Evolutionary conservation across 2,888 invertebrate species (phyloP).

Genomic region (Pasiphila rectangulata): DNA sequence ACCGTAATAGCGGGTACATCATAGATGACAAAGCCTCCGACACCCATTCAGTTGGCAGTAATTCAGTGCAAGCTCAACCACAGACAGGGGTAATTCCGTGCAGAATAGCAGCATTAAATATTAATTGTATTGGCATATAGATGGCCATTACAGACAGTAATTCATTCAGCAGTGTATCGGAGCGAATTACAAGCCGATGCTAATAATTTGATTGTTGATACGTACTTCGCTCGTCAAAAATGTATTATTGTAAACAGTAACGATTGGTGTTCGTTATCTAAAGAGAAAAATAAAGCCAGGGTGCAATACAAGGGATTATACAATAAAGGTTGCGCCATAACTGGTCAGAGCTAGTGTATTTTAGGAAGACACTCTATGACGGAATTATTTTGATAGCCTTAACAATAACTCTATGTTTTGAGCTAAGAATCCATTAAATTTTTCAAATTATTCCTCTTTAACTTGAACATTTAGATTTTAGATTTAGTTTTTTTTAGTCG

Average conservation of each 20-base stretch:
- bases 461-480: no score
- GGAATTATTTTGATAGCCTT: no score
- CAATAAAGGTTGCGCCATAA: constrained; percentile 21
- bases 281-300: constrained; percentile 22
- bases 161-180: constrained; percentile 52
- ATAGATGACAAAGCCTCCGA: constrained; percentile 53
- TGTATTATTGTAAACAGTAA: constrained; percentile 14
- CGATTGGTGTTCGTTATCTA: constrained; percentile 11
- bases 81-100: constrained; percentile 68
- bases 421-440: no score
- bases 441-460: no score
- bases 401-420: no score
- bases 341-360: no score
- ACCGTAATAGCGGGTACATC: constrained; percentile 35
- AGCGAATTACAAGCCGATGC: constrained; percentile 49
- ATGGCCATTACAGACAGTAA: constrained; percentile 64
- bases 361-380: no score
- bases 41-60: constrained; percentile 63
- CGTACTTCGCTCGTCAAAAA: constrained; percentile 24
- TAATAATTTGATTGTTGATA: constrained; percentile 59
- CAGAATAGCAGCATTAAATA: constrained; percentile 74
- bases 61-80: constrained; percentile 68
- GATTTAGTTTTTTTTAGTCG: no score
- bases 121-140: constrained; percentile 74
- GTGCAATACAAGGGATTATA: background rate